These are phyloP conservation scores for Chloebia gouldiae DNA, from an alignment of 2,113 vertebrate genomes.

Conservation along the genomic window DNA sequence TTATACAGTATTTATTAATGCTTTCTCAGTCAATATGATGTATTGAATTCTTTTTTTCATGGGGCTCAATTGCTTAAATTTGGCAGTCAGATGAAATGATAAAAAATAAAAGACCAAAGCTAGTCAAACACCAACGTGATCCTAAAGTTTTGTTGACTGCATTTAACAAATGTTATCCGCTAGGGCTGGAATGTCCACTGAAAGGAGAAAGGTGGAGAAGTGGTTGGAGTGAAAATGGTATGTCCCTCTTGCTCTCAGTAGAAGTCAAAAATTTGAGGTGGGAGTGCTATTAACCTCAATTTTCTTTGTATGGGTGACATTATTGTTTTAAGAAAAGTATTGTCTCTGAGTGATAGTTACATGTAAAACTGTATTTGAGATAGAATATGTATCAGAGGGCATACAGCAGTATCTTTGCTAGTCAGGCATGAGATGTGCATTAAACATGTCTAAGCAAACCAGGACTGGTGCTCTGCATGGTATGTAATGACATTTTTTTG, in stretches of 20 bases:
- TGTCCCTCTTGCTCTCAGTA: background rate
- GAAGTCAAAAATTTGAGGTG: background rate
- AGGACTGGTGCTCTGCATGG: background rate
- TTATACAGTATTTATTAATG: constrained; percentile 1
- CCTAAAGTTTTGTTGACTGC: background rate
- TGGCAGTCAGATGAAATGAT: background rate
- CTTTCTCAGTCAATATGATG: background rate
- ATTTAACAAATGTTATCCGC: background rate
- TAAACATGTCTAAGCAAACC: background rate
- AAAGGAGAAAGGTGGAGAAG: background rate
- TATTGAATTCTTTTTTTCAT: background rate
- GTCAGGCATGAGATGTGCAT: background rate
- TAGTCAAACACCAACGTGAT: background rate
- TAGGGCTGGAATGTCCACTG: background rate
- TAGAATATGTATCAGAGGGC: background rate
- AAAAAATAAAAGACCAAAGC: background rate
- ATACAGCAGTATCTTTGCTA: background rate
- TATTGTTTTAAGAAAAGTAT: background rate
- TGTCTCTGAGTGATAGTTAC: background rate
- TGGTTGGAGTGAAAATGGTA: background rate
- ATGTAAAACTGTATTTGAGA: background rate
- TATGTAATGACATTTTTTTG: background rate
- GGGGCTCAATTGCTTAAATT: background rate
- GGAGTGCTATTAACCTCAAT: background rate
- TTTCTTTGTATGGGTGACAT: background rate